phyloP scores from a whole-genome alignment of 53 echinoderm and acorn worm species.

The Holothuria leucospilota region DNA sequence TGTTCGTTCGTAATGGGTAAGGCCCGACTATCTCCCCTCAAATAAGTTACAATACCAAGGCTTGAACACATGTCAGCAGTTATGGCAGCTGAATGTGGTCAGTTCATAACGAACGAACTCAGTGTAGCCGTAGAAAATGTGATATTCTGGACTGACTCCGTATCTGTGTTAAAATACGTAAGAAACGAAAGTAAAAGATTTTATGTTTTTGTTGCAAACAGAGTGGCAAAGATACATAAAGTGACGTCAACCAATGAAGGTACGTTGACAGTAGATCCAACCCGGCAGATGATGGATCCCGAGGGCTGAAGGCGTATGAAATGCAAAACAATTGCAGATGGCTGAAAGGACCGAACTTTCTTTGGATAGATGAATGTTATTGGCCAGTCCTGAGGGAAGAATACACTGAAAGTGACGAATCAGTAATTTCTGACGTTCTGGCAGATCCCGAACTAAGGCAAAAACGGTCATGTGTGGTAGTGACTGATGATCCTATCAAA shows the following conservation, averaged over 20 bases:
- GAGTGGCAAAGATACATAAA: conserved; percentile 53
- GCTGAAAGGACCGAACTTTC: conserved; percentile 58
- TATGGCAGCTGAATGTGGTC: too few species aligned
- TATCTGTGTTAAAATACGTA: too few species aligned
- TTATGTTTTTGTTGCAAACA: conserved; percentile 64
- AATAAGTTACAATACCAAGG: conserved; percentile 55
- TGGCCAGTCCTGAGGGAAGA: conserved; percentile 37
- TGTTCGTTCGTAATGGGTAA: conserved; percentile 61
- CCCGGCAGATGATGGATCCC: conserved; percentile 66
- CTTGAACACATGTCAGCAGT: conserved; percentile 70
- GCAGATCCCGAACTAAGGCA: conserved; percentile 1
- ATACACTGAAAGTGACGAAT: not conserved
- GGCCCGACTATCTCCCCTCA: conserved; percentile 58
- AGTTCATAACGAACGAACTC: too few species aligned
- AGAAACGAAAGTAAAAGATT: conserved; percentile 52
- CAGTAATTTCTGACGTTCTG: not conserved
- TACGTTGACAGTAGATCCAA: conserved; percentile 49
- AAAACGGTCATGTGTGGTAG: not conserved
- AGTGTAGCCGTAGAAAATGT: conserved; percentile 9
- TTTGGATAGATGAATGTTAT: conserved; percentile 34
- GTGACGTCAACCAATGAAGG: conserved; percentile 48
- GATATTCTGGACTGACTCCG: conserved; percentile 65
- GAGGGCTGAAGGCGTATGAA: conserved; percentile 37
- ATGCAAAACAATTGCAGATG: conserved; percentile 46
- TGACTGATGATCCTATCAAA: not conserved